Conservation (phyloP, 2,797 vertebrate species). For the Betta splendens region DNA sequence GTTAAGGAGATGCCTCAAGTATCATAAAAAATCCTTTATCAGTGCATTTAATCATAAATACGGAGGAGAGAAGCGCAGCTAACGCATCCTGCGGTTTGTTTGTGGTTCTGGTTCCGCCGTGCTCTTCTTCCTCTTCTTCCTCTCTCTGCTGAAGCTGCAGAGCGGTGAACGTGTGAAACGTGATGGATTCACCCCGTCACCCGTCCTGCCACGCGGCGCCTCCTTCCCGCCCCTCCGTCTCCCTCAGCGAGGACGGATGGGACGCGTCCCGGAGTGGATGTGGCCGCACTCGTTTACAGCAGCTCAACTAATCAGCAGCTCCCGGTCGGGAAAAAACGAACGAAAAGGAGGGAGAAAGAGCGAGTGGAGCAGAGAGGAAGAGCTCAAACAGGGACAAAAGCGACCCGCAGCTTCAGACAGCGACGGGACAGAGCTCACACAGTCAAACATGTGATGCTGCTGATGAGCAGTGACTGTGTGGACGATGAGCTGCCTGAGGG, state of each 20-base stretch:
- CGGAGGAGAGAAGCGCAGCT: no score
- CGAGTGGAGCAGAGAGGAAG: slow-evolving; percentile 13
- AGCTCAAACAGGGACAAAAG: slow-evolving; percentile 18
- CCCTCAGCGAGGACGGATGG: slow-evolving; percentile 37
- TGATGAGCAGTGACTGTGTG: slow-evolving; percentile 28
- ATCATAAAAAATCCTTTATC: no score
- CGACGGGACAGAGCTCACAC: slow-evolving; percentile 25
- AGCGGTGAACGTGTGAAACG: slow-evolving; percentile 4
- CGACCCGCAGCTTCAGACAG: slow-evolving; percentile 26
- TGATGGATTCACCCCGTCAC: slow-evolving; percentile 51
- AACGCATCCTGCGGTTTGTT: no score
- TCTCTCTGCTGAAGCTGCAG: slow-evolving; percentile 1
- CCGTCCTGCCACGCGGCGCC: slow-evolving; percentile 46
- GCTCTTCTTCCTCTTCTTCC: no score
- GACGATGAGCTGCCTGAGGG: slow-evolving; percentile 33
- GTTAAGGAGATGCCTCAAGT: no score
- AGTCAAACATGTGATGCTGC: no score
- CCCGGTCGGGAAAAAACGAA: slow-evolving; percentile 36
- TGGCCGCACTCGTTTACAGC: slow-evolving; percentile 33
- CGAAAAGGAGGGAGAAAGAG: neutral
- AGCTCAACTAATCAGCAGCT: slow-evolving; percentile 36
- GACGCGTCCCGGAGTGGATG: slow-evolving; percentile 27
- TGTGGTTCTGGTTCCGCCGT: no score
- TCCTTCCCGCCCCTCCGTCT: slow-evolving; percentile 33
- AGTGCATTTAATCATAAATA: no score